Conservation (phyloP, 2,113 vertebrate species). For the Probosciger aterrimus region DNA sequence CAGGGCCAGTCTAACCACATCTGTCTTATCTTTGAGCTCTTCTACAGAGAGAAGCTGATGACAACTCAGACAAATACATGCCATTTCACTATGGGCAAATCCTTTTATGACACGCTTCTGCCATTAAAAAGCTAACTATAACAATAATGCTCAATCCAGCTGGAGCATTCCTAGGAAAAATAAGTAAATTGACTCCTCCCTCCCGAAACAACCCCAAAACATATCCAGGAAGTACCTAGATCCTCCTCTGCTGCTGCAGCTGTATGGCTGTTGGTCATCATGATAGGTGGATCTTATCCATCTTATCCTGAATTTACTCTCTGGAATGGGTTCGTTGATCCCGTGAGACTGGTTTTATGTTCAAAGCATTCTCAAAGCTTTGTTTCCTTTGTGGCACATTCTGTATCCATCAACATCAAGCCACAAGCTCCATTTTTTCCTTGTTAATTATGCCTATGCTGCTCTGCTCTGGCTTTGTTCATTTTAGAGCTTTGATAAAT, state of each 20-base stretch:
- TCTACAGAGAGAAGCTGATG: not conserved
- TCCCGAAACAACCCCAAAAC: not conserved
- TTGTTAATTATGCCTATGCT: conserved; percentile 41
- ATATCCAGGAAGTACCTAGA: not conserved
- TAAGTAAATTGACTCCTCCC: not conserved
- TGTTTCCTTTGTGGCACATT: conserved; percentile 60
- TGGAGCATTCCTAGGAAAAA: not conserved
- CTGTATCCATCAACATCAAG: conserved; percentile 61
- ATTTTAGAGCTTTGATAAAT: conserved; percentile 51
- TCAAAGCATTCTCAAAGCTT: conserved; percentile 63
- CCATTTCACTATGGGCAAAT: not conserved
- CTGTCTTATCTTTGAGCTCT: not conserved
- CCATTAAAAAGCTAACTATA: not conserved
- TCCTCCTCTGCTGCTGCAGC: not conserved
- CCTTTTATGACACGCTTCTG: not conserved
- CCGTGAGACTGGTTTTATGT: conserved; percentile 43
- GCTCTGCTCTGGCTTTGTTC: conserved; percentile 50
- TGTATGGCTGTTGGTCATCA: not conserved
- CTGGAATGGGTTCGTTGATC: not conserved
- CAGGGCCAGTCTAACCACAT: not conserved
- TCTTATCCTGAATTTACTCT: not conserved
- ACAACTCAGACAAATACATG: not conserved
- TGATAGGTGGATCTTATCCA: not conserved
- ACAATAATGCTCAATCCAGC: not conserved
- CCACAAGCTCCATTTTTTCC: conserved; percentile 54